A percentile compares a stretch with the other conserved stretches of the same genome.
phyloP scores from a whole-genome alignment of 2,113 vertebrate species.

The Illadopsis cleaveri region DNA sequence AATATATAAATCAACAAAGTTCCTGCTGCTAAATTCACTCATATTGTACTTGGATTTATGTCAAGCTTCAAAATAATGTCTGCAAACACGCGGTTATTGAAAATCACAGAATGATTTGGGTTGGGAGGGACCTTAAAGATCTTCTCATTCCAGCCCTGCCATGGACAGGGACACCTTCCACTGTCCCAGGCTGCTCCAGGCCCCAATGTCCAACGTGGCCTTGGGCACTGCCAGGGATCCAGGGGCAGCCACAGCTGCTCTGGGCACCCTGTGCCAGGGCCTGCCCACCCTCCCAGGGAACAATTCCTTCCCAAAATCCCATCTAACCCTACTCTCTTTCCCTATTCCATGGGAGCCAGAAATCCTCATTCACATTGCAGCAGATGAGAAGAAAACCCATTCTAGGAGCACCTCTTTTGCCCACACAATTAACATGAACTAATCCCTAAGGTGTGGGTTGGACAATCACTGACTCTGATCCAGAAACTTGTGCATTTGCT shows the following conservation, averaged over 20 bases:
- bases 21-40: background rate
- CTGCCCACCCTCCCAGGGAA: background rate
- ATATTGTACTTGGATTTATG: background rate
- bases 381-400: background rate
- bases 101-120: background rate
- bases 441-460: background rate
- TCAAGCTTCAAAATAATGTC: background rate
- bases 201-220: background rate
- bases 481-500: background rate
- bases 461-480: background rate
- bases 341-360: background rate
- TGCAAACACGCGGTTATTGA: background rate
- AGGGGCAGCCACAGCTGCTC: background rate
- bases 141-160: fast-evolving
- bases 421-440: background rate
- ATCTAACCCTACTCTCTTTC: fast-evolving
- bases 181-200: background rate
- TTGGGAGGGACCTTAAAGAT: background rate
- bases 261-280: background rate
- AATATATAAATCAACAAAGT: background rate
- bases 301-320: background rate
- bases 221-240: background rate
- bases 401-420: background rate
- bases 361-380: background rate
- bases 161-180: background rate